Evolutionary conservation across 1,140 invertebrate species (phyloP).

Genomic region (Ceratosolen solmsi): DNA sequence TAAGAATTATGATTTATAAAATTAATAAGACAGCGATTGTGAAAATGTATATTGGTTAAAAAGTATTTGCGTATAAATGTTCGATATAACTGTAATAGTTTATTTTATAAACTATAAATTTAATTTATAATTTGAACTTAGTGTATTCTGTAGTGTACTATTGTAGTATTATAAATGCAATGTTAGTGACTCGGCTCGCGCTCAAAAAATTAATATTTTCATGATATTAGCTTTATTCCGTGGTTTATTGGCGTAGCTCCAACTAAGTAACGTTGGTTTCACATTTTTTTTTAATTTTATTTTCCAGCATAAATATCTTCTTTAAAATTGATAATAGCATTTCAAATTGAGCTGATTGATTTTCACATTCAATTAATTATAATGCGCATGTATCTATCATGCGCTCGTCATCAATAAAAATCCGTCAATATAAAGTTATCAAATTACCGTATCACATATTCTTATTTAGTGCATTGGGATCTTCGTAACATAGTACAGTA

Average conservation of each 20-base stretch:
- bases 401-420: no score
- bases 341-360: background rate
- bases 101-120: no score
- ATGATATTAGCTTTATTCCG: background rate
- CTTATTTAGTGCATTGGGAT: no score
- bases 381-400: no score
- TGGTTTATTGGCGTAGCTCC: background rate
- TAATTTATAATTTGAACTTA: background rate
- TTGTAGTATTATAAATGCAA: background rate
- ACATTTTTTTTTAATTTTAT: constrained; percentile 10
- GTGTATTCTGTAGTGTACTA: background rate
- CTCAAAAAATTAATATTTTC: constrained; percentile 12
- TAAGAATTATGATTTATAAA: no score
- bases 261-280: background rate
- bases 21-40: no score
- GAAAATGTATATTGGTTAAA: no score
- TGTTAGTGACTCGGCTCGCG: background rate
- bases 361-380: background rate
- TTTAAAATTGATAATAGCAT: background rate
- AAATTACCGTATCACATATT: no score
- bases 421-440: no score
- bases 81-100: no score
- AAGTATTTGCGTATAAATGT: no score
- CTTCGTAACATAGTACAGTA: no score
- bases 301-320: background rate